A percentile compares a stretch with the other conserved stretches of the same genome.
phyloP scores from a whole-genome alignment of 2,113 vertebrate species.

The Sisor rabdophorus region DNA sequence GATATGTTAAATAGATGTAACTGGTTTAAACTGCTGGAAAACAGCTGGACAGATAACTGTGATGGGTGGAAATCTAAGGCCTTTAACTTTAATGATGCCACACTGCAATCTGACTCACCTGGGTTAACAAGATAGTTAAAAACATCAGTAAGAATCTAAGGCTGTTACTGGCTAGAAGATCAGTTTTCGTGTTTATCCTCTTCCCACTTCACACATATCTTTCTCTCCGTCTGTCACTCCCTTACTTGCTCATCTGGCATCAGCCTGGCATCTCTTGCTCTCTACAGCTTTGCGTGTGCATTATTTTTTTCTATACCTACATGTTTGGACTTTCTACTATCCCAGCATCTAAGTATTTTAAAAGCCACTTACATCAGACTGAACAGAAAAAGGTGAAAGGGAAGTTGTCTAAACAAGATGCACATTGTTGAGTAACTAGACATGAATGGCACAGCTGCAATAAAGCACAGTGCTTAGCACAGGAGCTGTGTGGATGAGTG shows the following conservation, averaged over 20 bases:
- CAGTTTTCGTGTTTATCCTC: too few species aligned
- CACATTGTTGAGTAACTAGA: conserved; percentile 57
- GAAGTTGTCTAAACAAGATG: conserved; percentile 52
- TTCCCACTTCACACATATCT: conserved; percentile 34
- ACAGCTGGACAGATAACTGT: too few species aligned
- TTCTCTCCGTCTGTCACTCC: conserved; percentile 34
- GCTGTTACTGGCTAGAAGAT: too few species aligned
- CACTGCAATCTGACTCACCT: too few species aligned
- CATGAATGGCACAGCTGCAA: conserved; percentile 57
- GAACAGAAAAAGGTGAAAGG: conserved; percentile 54
- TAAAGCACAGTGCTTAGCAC: conserved; percentile 39
- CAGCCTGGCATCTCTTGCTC: conserved; percentile 58
- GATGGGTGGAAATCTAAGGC: too few species aligned
- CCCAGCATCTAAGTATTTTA: conserved; percentile 58
- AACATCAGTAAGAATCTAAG: too few species aligned
- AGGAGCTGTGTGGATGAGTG: conserved; percentile 59
- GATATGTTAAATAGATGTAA: too few species aligned
- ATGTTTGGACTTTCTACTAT: conserved; percentile 59
- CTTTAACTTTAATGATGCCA: too few species aligned
- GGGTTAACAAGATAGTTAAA: too few species aligned
- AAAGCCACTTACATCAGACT: conserved; percentile 46
- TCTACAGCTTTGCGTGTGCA: conserved; percentile 58
- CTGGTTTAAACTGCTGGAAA: too few species aligned
- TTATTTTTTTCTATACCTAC: conserved; percentile 21
- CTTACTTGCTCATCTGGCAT: conserved; percentile 55